Percentiles rank a stretch among this genome's conserved stretches.
Conservation (phyloP, 1,140 invertebrate species). For the Galleria mellonella region DNA sequence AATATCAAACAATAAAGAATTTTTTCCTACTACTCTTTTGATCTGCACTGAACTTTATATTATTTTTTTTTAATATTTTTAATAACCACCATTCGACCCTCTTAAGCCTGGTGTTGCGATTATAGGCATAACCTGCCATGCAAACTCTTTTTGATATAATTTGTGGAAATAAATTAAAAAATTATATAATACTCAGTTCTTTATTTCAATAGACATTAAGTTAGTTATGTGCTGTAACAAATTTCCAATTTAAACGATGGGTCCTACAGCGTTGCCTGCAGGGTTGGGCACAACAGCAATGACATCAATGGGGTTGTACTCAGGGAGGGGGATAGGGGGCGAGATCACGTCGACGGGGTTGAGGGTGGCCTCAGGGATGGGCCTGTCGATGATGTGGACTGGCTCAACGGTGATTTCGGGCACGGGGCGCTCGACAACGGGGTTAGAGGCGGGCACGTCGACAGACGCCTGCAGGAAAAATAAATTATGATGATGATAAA, state of each 20-base stretch:
- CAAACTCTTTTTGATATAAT: too few species aligned
- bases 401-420: conserved; percentile 9
- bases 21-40: too few species aligned
- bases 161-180: too few species aligned
- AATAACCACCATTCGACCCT: too few species aligned
- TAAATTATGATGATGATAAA: too few species aligned
- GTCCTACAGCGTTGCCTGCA: not conserved
- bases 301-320: conserved; percentile 24
- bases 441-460: conserved; percentile 2
- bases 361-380: conserved; percentile 11
- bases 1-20: too few species aligned
- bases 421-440: conserved; percentile 6
- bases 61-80: too few species aligned
- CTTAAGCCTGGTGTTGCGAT: too few species aligned
- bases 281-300: not conserved
- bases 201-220: not conserved
- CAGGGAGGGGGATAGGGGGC: conserved; percentile 17
- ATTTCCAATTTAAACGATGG: not conserved
- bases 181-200: not conserved
- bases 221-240: not conserved
- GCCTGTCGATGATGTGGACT: conserved; percentile 8
- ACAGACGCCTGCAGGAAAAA: not conserved
- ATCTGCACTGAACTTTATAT: too few species aligned
- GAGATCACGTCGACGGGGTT: conserved; percentile 32
- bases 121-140: too few species aligned